Base-by-base conservation (phyloP, 2,888 invertebrate species). In the Tribolium freemani region DNA sequence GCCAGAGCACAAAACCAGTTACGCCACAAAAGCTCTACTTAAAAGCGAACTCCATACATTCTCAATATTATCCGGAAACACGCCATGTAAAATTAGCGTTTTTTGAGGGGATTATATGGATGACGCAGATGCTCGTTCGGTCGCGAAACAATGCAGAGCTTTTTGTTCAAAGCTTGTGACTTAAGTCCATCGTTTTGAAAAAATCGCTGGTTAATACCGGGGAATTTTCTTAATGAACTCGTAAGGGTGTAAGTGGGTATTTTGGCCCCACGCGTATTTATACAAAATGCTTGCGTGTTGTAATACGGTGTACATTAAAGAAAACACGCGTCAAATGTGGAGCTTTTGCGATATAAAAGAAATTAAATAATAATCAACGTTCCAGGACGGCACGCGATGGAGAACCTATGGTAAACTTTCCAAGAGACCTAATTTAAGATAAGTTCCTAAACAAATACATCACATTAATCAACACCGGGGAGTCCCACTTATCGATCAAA, bases 311-410 rank as follows among this genome's bases (percentile, higher is more conserved):
- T 73, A 77, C 76, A 78, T 78, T 76, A 77, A 71, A 77, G 74
- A 75, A 76, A 78, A 79, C 76, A 76, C 75, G 74, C 75, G 76
- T 77, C 76, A 73, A 73, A 72, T 67, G 76, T 73, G 72, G 73
- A 74, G 69, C 72, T 74, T 77, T 76, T 60, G 71, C 74, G 75
- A 78, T 78, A 79, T 73, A 74, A 74, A 77, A 75, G 75, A 75
- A 78, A 78, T 79, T 78, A 77, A 78, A 79, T 77, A 78, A 76
- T 79, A 78, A 79, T 79, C 72, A 74, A 74, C 69, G 61, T 70
- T 64, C 66, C 69, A 46, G 54, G 26, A 53, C 72, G 70, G 69
- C 78, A 75, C 75, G 70, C 75, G 69, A 73, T 61, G 48, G 60
- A 20, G 60, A 66, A 68, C 20, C 58, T 51, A 66, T 54, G 30